A percentile compares a stretch with the other conserved stretches of the same genome.
Conservation (phyloP, 2,888 invertebrate species). For the Aspidiotus destructor region DNA sequence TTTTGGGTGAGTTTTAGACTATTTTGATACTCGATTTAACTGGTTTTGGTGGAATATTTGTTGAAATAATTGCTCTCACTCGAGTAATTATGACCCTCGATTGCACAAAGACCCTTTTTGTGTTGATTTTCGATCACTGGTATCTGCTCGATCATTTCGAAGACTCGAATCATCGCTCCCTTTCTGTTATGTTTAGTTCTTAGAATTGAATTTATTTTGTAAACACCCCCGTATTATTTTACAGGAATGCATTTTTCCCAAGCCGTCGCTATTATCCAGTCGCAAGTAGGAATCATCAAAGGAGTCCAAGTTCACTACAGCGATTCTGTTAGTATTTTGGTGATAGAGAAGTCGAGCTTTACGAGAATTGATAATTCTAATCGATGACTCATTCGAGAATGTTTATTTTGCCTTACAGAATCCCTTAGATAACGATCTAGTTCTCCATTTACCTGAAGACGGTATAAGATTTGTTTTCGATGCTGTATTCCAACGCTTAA, state of each 20-base stretch:
- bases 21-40: constrained; percentile 34
- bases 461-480: constrained; percentile 95
- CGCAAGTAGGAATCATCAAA: constrained; percentile 88
- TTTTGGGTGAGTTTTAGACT: constrained; percentile 62
- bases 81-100: constrained; percentile 33
- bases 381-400: background rate
- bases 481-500: constrained; percentile 53
- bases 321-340: constrained; percentile 61
- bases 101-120: too few relatives aligned
- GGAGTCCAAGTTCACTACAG: constrained; percentile 95
- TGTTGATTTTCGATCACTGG: too few relatives aligned
- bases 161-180: too few relatives aligned
- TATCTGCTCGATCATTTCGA: too few relatives aligned
- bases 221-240: constrained; percentile 41
- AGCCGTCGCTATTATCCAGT: constrained; percentile 90
- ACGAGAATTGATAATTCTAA: background rate
- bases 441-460: constrained; percentile 91
- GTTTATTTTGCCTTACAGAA: constrained; percentile 54
- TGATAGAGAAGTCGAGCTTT: background rate
- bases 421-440: constrained; percentile 88
- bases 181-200: too few relatives aligned
- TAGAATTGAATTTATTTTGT: too few relatives aligned
- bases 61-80: constrained; percentile 36
- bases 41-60: background rate
- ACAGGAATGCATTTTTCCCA: constrained; percentile 97